These are phyloP conservation scores for Diplogasteroides magnus DNA, from an alignment of 1,140 invertebrate species.

Conservation along the genomic window DNA sequence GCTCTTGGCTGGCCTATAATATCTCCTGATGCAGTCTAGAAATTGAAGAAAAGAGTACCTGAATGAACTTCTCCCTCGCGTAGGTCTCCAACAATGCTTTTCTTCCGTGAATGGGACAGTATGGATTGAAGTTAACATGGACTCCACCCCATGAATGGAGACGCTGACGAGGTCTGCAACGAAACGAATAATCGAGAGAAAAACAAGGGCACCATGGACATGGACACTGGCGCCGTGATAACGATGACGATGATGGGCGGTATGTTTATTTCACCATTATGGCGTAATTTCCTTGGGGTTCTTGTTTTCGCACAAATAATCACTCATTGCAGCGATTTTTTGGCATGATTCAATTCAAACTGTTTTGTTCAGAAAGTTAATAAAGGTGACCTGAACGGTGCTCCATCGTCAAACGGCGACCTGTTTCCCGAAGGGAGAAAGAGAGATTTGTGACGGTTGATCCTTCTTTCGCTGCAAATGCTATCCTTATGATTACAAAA, in stretches of 20 bases:
- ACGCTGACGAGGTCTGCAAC: conserved; percentile 25
- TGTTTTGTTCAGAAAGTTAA: too few relatives aligned
- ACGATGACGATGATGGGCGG: too few relatives aligned
- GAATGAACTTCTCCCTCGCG: conserved; percentile 48
- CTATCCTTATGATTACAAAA: too few relatives aligned
- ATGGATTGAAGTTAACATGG: conserved; percentile 46
- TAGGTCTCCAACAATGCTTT: conserved; percentile 50
- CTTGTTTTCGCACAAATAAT: too few relatives aligned
- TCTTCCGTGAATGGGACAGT: conserved; percentile 50
- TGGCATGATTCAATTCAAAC: too few relatives aligned
- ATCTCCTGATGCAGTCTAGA: not conserved
- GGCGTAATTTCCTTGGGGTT: too few relatives aligned
- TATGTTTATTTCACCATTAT: conserved; percentile 19
- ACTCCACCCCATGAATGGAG: conserved; percentile 52
- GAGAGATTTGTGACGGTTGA: conserved; percentile 44
- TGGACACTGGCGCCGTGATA: too few relatives aligned
- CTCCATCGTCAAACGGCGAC: not conserved
- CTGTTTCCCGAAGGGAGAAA: conserved; percentile 28
- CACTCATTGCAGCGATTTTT: too few relatives aligned
- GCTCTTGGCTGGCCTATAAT: conserved; percentile 45
- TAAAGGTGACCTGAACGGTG: too few relatives aligned
- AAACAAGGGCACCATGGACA: too few relatives aligned
- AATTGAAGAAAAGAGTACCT: conserved; percentile 24
- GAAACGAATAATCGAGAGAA: too few relatives aligned
- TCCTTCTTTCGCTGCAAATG: too few relatives aligned